These are phyloP conservation scores for Aphyosemion australe DNA, from an alignment of 2,113 vertebrate genomes.

Conservation along the genomic window DNA sequence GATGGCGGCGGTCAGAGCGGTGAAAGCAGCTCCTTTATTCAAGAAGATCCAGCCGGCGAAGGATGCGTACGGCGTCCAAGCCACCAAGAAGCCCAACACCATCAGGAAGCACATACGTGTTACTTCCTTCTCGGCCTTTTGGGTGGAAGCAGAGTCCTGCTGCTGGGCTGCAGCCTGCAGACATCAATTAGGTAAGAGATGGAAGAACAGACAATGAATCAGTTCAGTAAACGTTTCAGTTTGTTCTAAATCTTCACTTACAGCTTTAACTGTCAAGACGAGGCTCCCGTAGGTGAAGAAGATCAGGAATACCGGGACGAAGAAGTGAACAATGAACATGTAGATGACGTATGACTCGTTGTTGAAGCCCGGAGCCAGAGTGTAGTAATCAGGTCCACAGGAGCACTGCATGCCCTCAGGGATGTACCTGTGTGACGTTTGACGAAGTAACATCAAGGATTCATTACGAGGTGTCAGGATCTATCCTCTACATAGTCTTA, in stretches of 20 bases:
- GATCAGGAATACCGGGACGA: slow-evolving; percentile 71
- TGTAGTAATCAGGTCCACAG: slow-evolving; percentile 82
- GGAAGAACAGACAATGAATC: neutral
- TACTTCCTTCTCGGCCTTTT: slow-evolving; percentile 84
- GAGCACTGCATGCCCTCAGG: slow-evolving; percentile 82
- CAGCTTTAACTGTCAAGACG: slow-evolving; percentile 82
- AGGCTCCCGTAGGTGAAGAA: slow-evolving; percentile 83
- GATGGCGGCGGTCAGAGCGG: slow-evolving; percentile 73
- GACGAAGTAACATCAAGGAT: neutral
- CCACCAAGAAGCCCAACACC: slow-evolving; percentile 80
- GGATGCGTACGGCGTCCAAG: slow-evolving; percentile 79
- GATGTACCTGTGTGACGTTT: slow-evolving; percentile 68
- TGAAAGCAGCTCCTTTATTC: slow-evolving; percentile 81
- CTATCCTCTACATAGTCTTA: neutral
- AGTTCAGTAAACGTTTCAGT: neutral
- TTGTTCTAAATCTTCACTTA: slow-evolving; percentile 35
- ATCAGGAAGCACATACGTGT: slow-evolving; percentile 84
- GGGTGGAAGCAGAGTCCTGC: slow-evolving; percentile 81
- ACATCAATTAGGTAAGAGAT: neutral
- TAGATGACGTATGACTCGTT: slow-evolving; percentile 82
- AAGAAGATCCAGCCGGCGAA: slow-evolving; percentile 80
- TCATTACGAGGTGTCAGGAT: neutral
- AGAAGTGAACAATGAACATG: slow-evolving; percentile 79
- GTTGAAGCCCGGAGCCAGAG: slow-evolving; percentile 78
- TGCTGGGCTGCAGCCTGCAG: slow-evolving; percentile 74